Conservation (phyloP, 35 echinoderm and acorn worm species). For the Heliocidaris erythrogramma region DNA sequence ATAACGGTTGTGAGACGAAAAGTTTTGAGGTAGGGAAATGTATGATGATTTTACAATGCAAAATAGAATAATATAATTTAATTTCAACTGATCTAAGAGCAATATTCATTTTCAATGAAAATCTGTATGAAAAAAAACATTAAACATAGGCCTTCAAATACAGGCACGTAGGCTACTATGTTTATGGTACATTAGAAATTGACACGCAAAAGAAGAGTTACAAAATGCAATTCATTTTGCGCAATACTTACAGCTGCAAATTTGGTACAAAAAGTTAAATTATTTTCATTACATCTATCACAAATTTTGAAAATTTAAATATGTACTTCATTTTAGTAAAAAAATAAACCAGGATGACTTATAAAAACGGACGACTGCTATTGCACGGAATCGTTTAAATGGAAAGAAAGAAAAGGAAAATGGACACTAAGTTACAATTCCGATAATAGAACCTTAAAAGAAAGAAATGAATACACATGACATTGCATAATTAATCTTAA, state of each 20-base stretch:
- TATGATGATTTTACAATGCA: neutral
- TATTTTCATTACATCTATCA: neutral
- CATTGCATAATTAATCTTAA: neutral
- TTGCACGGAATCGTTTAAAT: constrained; percentile 39
- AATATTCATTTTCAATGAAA: neutral
- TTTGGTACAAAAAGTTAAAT: neutral
- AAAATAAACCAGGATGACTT: neutral
- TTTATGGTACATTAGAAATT: neutral
- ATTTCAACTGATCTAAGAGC: neutral
- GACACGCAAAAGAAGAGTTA: neutral
- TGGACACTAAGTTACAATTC: neutral
- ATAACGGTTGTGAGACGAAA: neutral
- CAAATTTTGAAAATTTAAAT: neutral
- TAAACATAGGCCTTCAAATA: neutral
- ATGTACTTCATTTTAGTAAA: constrained; percentile 4
- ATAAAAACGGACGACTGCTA: neutral
- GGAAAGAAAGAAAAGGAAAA: constrained; percentile 9
- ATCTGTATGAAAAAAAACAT: neutral
- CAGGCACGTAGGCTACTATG: neutral
- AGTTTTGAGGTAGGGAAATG: neutral
- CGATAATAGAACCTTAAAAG: neutral
- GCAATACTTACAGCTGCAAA: neutral
- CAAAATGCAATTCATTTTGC: neutral
- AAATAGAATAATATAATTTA: neutral
- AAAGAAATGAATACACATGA: constrained; percentile 12